Percentiles rank a stretch among this genome's conserved stretches.
Conservation (phyloP, 2,888 invertebrate genomes). For the Rhodophaea formosa region DNA sequence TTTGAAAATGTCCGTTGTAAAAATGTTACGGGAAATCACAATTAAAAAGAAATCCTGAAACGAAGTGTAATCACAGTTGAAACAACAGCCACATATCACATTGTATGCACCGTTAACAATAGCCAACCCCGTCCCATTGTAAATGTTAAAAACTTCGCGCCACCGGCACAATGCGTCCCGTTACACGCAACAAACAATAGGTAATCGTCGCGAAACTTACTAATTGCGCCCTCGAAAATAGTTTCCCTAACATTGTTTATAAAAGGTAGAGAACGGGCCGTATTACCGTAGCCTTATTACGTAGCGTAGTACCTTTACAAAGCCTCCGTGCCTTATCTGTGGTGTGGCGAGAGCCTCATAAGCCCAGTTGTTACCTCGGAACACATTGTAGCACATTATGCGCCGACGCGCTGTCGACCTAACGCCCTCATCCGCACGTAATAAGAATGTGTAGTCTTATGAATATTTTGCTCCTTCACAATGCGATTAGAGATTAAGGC, state of each 20-base stretch:
- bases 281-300: constrained; percentile 67
- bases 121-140: constrained; percentile 13
- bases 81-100: constrained; percentile 1
- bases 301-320: constrained; percentile 64
- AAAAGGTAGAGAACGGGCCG: constrained; percentile 60
- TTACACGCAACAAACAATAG: constrained; percentile 16
- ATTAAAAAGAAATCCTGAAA: constrained; percentile 3
- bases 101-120: constrained; percentile 14
- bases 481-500: constrained; percentile 48
- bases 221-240: constrained; percentile 59
- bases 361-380: constrained; percentile 74
- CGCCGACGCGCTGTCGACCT: constrained; percentile 60
- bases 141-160: constrained; percentile 13
- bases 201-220: constrained; percentile 32
- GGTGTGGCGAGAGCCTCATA: constrained; percentile 66
- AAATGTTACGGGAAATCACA: neutral
- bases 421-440: constrained; percentile 59
- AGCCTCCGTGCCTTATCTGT: constrained; percentile 76
- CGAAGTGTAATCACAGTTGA: constrained; percentile 8
- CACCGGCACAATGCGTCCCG: constrained; percentile 12
- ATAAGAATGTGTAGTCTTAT: constrained; percentile 68
- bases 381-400: constrained; percentile 77
- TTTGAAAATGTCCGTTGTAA: too few relatives aligned
- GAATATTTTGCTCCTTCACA: constrained; percentile 63
- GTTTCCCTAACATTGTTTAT: constrained; percentile 57